Conservation (phyloP, 2,113 vertebrate genomes). For the Plecotus auritus region DNA sequence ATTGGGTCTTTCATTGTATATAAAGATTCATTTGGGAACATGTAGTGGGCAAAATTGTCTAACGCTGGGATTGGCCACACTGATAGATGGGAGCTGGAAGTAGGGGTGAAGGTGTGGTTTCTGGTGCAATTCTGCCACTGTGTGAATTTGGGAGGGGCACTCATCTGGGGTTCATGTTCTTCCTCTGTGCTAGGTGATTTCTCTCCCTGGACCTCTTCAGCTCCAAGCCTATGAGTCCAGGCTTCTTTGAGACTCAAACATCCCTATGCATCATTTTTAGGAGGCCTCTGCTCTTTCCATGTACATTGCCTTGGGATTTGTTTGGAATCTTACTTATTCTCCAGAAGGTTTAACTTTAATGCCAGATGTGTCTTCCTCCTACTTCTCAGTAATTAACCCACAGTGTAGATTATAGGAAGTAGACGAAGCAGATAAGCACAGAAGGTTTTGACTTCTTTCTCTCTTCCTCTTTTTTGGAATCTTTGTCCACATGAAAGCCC, state of each 20-base stretch:
- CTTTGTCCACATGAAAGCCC: background rate
- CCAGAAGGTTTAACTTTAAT: background rate
- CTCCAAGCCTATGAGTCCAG: background rate
- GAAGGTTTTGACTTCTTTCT: background rate
- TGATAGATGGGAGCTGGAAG: background rate
- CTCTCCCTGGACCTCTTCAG: background rate
- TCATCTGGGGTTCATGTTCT: background rate
- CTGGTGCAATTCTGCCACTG: background rate
- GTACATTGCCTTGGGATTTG: background rate
- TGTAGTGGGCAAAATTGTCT: background rate
- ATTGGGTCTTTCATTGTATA: background rate
- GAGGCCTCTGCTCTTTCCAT: background rate
- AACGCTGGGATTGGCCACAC: background rate
- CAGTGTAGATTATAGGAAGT: background rate
- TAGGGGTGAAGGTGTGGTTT: background rate
- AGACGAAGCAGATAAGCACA: background rate
- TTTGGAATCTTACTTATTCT: conserved; percentile 12
- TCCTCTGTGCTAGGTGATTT: background rate
- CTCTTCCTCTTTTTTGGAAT: background rate
- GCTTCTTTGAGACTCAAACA: background rate
- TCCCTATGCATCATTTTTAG: background rate
- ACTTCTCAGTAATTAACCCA: background rate
- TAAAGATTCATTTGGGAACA: background rate
- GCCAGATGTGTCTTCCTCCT: background rate
- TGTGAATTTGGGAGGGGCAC: background rate